These are phyloP conservation scores for Nycticorax nycticorax DNA, from an alignment of 2,113 vertebrate species.

Conservation along the genomic window DNA sequence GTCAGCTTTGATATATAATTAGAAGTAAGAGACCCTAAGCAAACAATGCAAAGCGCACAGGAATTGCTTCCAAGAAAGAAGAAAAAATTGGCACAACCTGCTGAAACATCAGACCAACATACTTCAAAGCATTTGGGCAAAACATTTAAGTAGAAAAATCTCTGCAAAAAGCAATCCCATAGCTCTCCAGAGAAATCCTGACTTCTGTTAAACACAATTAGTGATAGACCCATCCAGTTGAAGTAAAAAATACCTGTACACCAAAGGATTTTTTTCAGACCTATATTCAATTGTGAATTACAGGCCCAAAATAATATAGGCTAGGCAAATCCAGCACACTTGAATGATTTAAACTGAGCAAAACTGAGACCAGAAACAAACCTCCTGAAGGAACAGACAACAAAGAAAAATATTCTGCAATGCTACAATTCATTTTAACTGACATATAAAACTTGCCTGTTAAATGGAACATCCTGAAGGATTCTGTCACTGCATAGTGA, in stretches of 20 bases:
- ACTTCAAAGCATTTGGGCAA: not conserved
- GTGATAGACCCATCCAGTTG: not conserved
- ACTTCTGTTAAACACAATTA: not conserved
- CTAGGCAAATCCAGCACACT: not conserved
- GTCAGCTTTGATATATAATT: not conserved
- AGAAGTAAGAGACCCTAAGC: no score
- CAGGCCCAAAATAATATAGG: not conserved
- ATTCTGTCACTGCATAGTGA: slow-evolving; percentile 98
- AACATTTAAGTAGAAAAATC: not conserved
- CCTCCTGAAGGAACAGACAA: not conserved
- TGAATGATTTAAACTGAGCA: not conserved
- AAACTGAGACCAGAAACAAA: not conserved
- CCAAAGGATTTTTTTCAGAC: not conserved
- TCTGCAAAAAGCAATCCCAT: not conserved
- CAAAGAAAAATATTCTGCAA: not conserved
- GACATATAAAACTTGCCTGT: slow-evolving; percentile 81
- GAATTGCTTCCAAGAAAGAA: not conserved
- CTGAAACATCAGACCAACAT: not conserved
- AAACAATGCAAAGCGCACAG: not conserved
- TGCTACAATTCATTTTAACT: not conserved
- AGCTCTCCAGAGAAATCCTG: not conserved
- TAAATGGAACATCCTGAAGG: slow-evolving; percentile 97
- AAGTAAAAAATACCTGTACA: not conserved
- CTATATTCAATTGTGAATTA: not conserved
- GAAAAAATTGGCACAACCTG: not conserved